Evolutionary conservation across 2,888 invertebrate genomes (phyloP), one percentile per base, ranked within the genome.

Genomic region (Brachycybe producta): DNA sequence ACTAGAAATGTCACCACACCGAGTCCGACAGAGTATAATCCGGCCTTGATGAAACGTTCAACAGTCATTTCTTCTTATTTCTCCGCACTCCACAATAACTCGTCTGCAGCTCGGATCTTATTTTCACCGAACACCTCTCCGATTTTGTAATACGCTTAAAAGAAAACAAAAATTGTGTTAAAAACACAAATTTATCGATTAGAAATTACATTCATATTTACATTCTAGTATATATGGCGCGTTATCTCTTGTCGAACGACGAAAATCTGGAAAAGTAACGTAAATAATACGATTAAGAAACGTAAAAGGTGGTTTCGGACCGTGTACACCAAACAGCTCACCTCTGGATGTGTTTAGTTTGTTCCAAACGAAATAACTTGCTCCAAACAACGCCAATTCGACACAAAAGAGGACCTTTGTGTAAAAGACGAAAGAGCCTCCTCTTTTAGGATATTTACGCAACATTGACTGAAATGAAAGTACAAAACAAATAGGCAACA

Each of bases 301-400:
- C 19, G 27, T 23, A 8, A 36, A 8, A 19, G 15, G 19, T 15
- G 35, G 5, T 7, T 19, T 40, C 5, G 21, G 19, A 21, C 21
- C 19, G n/a, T n/a, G n/a, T 40, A 4, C n/a, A 19, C 17, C 17
- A 5, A 5, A 28, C 26, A 11, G 28, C 28, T 27, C 17, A 42
- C 43, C 43, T 19, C 21, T 24, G 28, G 11, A n/a, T 2, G 3
- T 1, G 26, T 42, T 42, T 5, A 42, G n/a, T 42, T 17, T 24
- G 17, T 42, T 13, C 24, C 28, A 42, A n/a, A 17, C 26, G 17
- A 5, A 42, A 28, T 42, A 42, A 28, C 26, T 27, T 24, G 28
- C 28, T 5, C 43, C 43, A 42, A 42, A 42, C 11, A 42, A 3
- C 28, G 13, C 43, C 13, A 42, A 11, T 42, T 42, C 43, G 5